Evolutionary conservation across 2,888 invertebrate species (phyloP).

Genomic region (Ectobius pallidus): DNA sequence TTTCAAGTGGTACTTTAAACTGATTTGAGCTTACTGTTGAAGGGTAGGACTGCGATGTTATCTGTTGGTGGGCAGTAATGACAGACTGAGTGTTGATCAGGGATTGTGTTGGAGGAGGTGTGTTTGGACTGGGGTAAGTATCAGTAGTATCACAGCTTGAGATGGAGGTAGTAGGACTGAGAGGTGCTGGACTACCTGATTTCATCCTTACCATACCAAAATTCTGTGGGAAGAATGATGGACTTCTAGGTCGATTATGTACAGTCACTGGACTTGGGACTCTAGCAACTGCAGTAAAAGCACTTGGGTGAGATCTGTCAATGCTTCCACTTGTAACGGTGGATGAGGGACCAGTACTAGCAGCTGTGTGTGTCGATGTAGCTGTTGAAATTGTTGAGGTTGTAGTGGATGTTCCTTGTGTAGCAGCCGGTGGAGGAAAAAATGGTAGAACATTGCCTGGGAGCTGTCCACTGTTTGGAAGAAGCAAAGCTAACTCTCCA

Average conservation of each 20-base stretch:
- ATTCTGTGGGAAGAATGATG: background rate
- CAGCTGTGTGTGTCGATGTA: constrained; percentile 17
- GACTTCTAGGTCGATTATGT: background rate
- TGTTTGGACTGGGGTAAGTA: constrained; percentile 19
- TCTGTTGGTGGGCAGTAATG: too few species aligned
- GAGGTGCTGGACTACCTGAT: background rate
- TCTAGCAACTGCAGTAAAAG: constrained; percentile 53
- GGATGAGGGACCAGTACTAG: constrained; percentile 33
- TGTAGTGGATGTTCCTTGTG: constrained; percentile 40
- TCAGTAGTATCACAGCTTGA: constrained; percentile 28
- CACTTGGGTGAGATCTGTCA: constrained; percentile 53
- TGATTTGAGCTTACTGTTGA: background rate
- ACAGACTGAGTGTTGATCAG: too few species aligned
- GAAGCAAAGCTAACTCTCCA: constrained; percentile 80
- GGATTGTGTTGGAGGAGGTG: constrained; percentile 1
- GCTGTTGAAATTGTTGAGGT: constrained; percentile 49
- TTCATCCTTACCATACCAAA: background rate
- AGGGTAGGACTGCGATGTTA: background rate
- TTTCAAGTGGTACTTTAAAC: constrained; percentile 14
- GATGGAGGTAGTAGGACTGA: constrained; percentile 5
- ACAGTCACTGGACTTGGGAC: constrained; percentile 36
- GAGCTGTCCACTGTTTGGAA: constrained; percentile 63
- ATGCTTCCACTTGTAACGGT: constrained; percentile 34
- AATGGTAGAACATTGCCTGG: constrained; percentile 55
- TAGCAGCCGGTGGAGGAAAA: constrained; percentile 20